These are phyloP conservation scores for Campoletis raptor DNA, from an alignment of 2,888 invertebrate genomes.

Conservation along the genomic window DNA sequence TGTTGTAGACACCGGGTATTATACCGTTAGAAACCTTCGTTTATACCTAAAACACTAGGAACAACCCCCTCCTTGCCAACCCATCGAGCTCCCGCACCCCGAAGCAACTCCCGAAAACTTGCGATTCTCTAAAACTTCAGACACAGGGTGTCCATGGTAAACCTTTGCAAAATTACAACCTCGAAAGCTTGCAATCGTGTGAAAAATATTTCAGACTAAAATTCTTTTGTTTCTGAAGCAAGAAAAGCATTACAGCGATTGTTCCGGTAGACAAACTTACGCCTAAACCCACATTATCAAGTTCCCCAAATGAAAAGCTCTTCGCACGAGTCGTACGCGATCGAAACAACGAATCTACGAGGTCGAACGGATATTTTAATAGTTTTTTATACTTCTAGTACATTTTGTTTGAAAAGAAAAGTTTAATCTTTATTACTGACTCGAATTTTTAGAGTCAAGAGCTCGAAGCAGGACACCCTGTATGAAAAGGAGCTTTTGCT, in stretches of 20 bases:
- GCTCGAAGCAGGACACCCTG: neutral
- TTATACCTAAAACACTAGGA: conserved; percentile 29
- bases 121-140: neutral
- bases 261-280: too few species aligned
- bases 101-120: neutral
- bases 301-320: neutral
- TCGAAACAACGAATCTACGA: neutral
- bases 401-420: neutral
- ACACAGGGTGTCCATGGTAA: neutral
- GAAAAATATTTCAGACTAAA: neutral
- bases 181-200: neutral
- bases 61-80: neutral
- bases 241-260: too few species aligned
- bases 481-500: neutral
- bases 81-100: neutral
- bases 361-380: neutral
- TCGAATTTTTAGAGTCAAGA: neutral
- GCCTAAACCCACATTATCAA: too few species aligned
- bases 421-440: neutral
- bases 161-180: neutral
- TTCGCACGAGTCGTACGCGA: neutral
- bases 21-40: conserved; percentile 35
- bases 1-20: conserved; percentile 1
- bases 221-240: too few species aligned
- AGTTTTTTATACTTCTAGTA: neutral